phyloP scores from a whole-genome alignment of 2,888 invertebrate species.

The Thera britannica region DNA sequence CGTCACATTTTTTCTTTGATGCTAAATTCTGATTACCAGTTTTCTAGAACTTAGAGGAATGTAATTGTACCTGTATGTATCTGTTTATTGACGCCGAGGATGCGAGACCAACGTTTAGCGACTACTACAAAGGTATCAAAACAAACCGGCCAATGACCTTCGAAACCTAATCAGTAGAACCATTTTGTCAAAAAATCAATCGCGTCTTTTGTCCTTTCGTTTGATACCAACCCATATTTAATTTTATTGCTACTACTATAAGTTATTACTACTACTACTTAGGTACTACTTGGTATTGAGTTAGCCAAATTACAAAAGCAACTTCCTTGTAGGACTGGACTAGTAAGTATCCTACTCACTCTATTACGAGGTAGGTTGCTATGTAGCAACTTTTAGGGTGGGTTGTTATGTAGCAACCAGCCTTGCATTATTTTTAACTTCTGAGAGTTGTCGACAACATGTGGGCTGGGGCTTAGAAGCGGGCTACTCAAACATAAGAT shows the following conservation, averaged over 20 bases:
- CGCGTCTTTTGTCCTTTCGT: not conserved
- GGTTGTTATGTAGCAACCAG: too few relatives aligned
- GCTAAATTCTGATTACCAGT: not conserved
- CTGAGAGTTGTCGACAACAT: too few relatives aligned
- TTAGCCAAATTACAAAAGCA: not conserved
- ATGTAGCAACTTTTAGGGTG: not conserved
- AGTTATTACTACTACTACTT: not conserved
- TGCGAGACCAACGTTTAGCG: too few relatives aligned
- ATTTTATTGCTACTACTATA: too few relatives aligned
- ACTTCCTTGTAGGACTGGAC: not conserved
- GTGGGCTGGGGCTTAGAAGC: too few relatives aligned
- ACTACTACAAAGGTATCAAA: not conserved
- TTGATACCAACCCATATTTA: too few relatives aligned
- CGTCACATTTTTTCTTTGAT: constrained; percentile 19
- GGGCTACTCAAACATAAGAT: too few relatives aligned
- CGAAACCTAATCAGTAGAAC: too few relatives aligned
- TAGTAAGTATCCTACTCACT: not conserved
- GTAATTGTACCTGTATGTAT: not conserved
- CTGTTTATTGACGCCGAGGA: too few relatives aligned
- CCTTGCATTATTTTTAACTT: too few relatives aligned
- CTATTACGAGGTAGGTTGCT: not conserved
- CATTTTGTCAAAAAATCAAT: not conserved
- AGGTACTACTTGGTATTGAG: too few relatives aligned
- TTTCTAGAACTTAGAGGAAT: not conserved
- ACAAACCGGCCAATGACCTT: not conserved